Evolutionary conservation across 2,888 invertebrate species (phyloP), one percentile per base, ranked within the genome.

Genomic region (Sesia bembeciformis): DNA sequence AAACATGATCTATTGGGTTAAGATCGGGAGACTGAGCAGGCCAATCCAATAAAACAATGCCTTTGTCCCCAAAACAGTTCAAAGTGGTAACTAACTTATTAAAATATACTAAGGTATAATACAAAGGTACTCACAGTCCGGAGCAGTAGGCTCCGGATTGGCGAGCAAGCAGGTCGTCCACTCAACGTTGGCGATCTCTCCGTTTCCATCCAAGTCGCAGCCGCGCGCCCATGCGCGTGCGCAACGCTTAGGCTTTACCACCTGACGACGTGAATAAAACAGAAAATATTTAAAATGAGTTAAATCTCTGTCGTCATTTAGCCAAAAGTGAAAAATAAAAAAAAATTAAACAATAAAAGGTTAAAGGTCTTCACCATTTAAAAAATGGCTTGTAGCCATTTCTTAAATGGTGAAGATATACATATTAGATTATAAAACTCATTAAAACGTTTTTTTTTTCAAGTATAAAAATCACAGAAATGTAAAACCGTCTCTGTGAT

Each of bases 161-260:
- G 80, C 72, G 3, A 88, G 80, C 49, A 98, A 91, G 81, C 98
- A 98, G 57, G 93, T 91, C 51, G 92, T 92, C 98, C 98, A 98
- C 83, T 98, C 98, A 55, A 91, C 88, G 58, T 92, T 91, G 41
- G 94, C 93, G 60, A 98, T 93, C 68, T 92, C 92, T 52, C 94
- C 93, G 81, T 98, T 95, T 54, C 92, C 91, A 81, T 97, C 93
- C 54, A 93, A 90, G 82, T 98, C 98, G 84, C 98, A 98, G 66
- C 94, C 94, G 63, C 94, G 93, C 38, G 96, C 94, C 90, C 98
- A 98, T 46, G 94, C 93, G 69, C 95, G 94, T 52, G 97, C 96
- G 84, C 98, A 98, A 53, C 95, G 92, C 78, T 94, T 94, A 46
- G 98, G 98, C 72, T 95, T 95, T 54, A 97, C 96, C 58, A 95